Evolutionary conservation across 2,888 invertebrate genomes (phyloP).

Genomic region (Odontomyia ornata): DNA sequence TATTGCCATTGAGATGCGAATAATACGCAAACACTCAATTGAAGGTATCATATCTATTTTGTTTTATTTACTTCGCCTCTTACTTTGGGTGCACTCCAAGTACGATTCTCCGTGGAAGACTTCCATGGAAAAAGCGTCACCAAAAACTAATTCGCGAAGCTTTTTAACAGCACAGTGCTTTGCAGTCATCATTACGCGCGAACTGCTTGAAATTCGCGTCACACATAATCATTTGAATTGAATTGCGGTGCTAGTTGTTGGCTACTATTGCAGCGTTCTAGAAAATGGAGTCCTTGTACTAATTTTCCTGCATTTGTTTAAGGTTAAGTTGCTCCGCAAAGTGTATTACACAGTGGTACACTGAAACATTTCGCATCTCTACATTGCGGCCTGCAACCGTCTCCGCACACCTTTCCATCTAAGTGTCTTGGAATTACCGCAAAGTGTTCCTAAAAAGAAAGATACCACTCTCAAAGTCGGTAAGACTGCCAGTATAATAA

Average conservation of each 20-base stretch:
- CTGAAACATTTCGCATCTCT: not conserved
- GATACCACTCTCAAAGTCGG: not conserved
- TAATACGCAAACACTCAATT: conserved; percentile 16
- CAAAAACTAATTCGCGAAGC: not conserved
- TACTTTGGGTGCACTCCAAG: conserved; percentile 3
- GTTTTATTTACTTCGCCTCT: not conserved
- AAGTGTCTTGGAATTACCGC: not conserved
- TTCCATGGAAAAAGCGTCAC: not conserved
- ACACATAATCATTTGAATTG: conserved; percentile 3
- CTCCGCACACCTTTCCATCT: not conserved
- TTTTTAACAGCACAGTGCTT: not conserved
- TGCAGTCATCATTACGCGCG: conserved; percentile 6
- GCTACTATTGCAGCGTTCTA: conserved; percentile 18
- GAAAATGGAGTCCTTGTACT: conserved; percentile 38
- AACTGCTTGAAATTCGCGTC: conserved; percentile 26
- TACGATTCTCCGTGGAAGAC: not conserved
- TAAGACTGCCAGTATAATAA: too few species aligned
- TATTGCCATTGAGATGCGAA: conserved; percentile 7
- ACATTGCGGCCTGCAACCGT: not conserved
- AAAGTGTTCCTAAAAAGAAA: not conserved
- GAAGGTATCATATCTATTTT: conserved; percentile 14
- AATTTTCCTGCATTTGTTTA: conserved; percentile 20
- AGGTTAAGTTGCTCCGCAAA: conserved; percentile 2
- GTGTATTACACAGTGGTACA: not conserved
- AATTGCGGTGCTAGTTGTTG: not conserved